phyloP scores from a whole-genome alignment of 2,113 vertebrate species.

The Pyrgilauda ruficollis region DNA sequence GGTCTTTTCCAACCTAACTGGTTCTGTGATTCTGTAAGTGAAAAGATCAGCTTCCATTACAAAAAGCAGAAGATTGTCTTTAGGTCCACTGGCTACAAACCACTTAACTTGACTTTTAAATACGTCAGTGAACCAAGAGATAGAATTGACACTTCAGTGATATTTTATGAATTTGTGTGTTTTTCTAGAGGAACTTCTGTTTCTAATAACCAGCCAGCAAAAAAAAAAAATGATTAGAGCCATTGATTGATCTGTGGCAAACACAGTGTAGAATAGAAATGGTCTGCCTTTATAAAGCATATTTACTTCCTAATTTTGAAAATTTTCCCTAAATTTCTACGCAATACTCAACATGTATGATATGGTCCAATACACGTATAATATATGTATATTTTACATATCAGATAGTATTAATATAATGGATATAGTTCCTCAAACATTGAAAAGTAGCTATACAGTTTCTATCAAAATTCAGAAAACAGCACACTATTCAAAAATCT shows the following conservation, averaged over 20 bases:
- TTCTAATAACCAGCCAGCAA: neutral
- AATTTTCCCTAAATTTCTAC: neutral
- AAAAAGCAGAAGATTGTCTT: neutral
- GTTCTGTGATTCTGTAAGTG: neutral
- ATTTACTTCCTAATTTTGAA: neutral
- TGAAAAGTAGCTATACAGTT: neutral
- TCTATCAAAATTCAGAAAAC: neutral
- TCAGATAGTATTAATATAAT: neutral
- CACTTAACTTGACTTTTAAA: neutral
- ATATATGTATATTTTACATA: neutral
- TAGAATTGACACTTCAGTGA: neutral
- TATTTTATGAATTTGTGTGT: neutral
- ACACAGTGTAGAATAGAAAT: neutral
- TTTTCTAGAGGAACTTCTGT: neutral
- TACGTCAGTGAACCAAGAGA: neutral
- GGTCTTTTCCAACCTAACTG: neutral
- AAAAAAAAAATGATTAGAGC: neutral
- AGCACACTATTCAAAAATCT: neutral
- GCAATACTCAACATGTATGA: neutral
- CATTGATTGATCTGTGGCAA: neutral
- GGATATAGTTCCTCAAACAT: neutral
- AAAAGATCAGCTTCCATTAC: neutral
- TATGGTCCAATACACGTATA: neutral
- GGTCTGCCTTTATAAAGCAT: neutral
- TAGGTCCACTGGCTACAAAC: neutral